Evolutionary conservation across 2,113 vertebrate genomes (phyloP).

Genomic region (Pedionomus torquatus): DNA sequence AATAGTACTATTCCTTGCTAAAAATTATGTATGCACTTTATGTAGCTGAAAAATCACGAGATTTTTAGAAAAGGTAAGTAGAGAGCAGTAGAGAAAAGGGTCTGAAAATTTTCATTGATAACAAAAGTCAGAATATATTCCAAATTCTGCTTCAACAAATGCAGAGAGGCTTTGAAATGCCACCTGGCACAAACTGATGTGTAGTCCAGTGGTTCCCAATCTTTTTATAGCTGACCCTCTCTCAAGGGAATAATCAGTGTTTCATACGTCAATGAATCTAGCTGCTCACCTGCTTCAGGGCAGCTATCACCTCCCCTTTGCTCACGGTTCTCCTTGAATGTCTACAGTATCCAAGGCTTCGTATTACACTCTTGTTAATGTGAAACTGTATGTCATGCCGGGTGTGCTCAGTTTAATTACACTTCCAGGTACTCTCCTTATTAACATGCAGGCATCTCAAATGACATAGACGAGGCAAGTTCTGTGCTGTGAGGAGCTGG

Average conservation of each 20-base stretch:
- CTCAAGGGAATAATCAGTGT: background rate
- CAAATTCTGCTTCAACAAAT: background rate
- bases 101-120: background rate
- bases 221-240: background rate
- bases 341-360: background rate
- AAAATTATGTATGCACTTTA: background rate
- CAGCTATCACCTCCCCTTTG: background rate
- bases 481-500: background rate
- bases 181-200: background rate
- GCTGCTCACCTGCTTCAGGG: background rate
- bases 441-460: background rate
- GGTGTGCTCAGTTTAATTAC: background rate
- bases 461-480: background rate
- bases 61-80: too few relatives aligned
- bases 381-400: background rate
- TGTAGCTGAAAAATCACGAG: background rate
- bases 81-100: background rate
- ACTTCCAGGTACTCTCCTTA: background rate
- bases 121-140: background rate
- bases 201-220: background rate
- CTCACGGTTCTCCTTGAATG: rapidly evolving
- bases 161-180: background rate
- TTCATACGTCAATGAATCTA: background rate
- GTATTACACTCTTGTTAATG: background rate
- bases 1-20: background rate